Base-by-base conservation (phyloP, 1,140 invertebrate genomes). In the Cyclargus thomasi region DNA sequence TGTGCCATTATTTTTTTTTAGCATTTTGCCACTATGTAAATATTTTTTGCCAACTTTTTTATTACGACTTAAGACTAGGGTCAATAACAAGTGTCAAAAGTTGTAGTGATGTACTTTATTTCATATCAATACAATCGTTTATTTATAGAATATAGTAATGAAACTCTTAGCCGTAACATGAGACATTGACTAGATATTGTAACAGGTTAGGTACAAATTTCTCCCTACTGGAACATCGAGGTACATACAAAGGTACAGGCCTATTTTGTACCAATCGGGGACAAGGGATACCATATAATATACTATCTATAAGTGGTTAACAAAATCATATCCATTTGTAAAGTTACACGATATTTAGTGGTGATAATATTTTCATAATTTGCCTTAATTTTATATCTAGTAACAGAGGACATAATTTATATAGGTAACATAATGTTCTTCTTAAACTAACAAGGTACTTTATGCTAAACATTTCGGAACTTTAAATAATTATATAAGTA, bases 41-140 rank as follows among this genome's bases (percentile, higher is more conserved):
- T 29, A 29, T 4, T 29, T 4, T 7, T 29, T 8, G 5, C 29
- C 4, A 1, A 79, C 78, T 76, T 65, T 79, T 80, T 81, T 72
- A 77, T 79, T 80, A 3, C n/a, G 14, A 47, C 14, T 47, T 14
- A 47, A 47, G 11, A 47, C 39, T 64, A n/a, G 10, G 14, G 14
- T 47, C 11, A 47, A 47, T 47, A 47, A 47, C 14, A 47, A 11
- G 14, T 3, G 39, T 11, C 39, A 47, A 2, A 16, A 8, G 10
- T 47, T 1, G 14, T 47, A 47, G 39, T 47, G 39, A 47, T 47
- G 39, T 47, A 47, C 39, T 47, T 47, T 47, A 47, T 47, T 47
- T 8, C 11, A 47, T 47, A 47, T 14, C 39, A 47, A 47, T 47
- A 47, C 39, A 47, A 47, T 47, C 10, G 39, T 47, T 47, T 47